These are phyloP conservation scores for Maconellicoccus hirsutus DNA, from an alignment of 1,140 invertebrate species.

Conservation along the genomic window DNA sequence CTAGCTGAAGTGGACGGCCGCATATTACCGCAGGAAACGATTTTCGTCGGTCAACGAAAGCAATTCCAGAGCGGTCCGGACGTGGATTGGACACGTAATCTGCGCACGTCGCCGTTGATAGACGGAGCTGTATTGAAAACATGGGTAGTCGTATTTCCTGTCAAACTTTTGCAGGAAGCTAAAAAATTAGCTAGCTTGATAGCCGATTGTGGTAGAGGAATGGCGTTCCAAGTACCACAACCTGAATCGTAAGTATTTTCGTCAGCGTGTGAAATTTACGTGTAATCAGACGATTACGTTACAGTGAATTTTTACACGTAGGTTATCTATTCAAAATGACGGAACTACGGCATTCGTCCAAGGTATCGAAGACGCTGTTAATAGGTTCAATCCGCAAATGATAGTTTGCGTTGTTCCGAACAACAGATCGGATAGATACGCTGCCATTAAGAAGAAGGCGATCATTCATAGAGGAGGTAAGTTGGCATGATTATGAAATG, in stretches of 20 bases:
- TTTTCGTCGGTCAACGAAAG: conserved; percentile 49
- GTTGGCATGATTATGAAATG: no score
- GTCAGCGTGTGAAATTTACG: background rate
- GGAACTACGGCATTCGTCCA: conserved; percentile 32
- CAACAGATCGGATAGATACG: conserved; percentile 58
- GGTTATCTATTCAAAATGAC: conserved; percentile 30
- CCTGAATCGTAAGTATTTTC: background rate
- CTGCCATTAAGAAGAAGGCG: conserved; percentile 73
- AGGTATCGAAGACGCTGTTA: conserved; percentile 44
- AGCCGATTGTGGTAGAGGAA: background rate
- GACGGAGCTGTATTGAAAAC: background rate
- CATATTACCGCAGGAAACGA: conserved; percentile 47
- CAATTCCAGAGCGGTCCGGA: conserved; percentile 35
- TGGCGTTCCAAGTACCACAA: background rate
- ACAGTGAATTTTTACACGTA: conserved; percentile 24
- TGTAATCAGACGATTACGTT: background rate
- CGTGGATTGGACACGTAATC: conserved; percentile 52
- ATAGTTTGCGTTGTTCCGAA: conserved; percentile 56
- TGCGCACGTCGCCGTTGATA: conserved; percentile 11
- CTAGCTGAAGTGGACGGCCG: conserved; percentile 50
- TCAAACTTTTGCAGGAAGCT: background rate
- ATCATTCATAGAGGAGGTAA: conserved; percentile 50
- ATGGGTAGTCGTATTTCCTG: conserved; percentile 23
- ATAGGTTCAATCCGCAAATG: conserved; percentile 42
- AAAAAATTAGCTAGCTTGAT: conserved; percentile 1